Evolutionary conservation across 53 echinoderm and acorn worm species (phyloP).

Genomic region (Actinopyga echinites): DNA sequence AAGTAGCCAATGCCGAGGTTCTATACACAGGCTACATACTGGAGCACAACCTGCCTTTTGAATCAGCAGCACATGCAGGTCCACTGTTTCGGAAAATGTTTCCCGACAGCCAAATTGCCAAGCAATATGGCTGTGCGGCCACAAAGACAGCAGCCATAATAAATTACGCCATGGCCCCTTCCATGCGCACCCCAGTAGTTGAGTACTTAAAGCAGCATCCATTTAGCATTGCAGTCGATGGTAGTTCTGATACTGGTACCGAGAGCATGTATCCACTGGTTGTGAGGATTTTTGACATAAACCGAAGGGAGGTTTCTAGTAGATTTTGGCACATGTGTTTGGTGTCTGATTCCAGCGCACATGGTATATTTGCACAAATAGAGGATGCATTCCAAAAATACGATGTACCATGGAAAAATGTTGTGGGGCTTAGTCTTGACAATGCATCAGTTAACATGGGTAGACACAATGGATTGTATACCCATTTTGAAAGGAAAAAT

Average conservation of each 20-base stretch:
- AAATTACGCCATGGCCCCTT: not conserved
- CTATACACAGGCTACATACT: constrained; percentile 30
- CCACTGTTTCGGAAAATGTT: constrained; percentile 51
- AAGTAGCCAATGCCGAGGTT: constrained; percentile 22
- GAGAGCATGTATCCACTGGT: constrained; percentile 33
- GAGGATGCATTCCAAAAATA: constrained; percentile 1
- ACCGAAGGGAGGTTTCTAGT: not conserved
- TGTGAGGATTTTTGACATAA: constrained; percentile 28
- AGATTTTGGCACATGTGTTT: constrained; percentile 18
- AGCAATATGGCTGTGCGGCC: not conserved
- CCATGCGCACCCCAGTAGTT: not conserved
- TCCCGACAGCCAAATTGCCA: constrained; percentile 42
- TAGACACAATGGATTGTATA: not conserved
- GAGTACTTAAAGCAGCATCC: not conserved
- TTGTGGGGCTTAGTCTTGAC: not conserved
- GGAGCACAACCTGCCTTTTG: constrained; percentile 52
- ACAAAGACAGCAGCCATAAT: constrained; percentile 18
- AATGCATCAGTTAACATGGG: constrained; percentile 18
- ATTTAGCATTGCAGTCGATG: constrained; percentile 6
- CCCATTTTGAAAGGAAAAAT: constrained; percentile 1
- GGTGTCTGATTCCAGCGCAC: constrained; percentile 3
- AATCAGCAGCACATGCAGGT: constrained; percentile 38
- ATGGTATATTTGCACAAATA: constrained; percentile 9
- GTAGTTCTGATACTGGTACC: constrained; percentile 22
- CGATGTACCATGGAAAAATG: constrained; percentile 9